phyloP scores from a whole-genome alignment of 2,888 invertebrate genomes.

The Erannis defoliaria region DNA sequence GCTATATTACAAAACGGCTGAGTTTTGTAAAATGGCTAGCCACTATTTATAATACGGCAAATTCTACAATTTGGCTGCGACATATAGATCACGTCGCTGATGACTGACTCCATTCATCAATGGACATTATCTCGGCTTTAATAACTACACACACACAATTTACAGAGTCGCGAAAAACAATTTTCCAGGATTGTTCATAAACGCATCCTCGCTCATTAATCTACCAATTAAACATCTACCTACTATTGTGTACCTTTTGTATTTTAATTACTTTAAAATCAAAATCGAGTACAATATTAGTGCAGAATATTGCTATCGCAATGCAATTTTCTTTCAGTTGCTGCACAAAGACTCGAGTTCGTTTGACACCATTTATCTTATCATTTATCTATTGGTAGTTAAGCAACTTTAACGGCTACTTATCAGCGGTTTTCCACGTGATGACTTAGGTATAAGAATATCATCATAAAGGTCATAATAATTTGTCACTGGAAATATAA shows the following conservation, averaged over 20 bases:
- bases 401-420: neutral
- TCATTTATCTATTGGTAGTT: constrained; percentile 15
- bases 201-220: neutral
- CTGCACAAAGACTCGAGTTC: neutral
- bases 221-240: neutral
- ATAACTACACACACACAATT: too few species aligned
- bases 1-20: too few species aligned
- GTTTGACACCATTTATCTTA: constrained; percentile 16
- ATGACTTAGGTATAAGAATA: neutral
- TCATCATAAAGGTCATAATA: constrained; percentile 11
- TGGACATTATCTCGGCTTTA: neutral
- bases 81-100: constrained; percentile 3
- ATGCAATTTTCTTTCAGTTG: neutral
- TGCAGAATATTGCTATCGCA: neutral
- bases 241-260: neutral
- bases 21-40: too few species aligned
- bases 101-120: constrained; percentile 2
- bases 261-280: neutral
- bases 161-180: neutral
- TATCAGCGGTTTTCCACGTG: constrained; percentile 16
- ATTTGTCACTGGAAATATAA: neutral
- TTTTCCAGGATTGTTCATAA: neutral
- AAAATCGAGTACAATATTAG: neutral
- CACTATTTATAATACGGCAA: too few species aligned
- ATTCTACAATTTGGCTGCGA: too few species aligned